Base-by-base conservation (phyloP, 2,113 vertebrate genomes). In the Lycaon pictus region DNA sequence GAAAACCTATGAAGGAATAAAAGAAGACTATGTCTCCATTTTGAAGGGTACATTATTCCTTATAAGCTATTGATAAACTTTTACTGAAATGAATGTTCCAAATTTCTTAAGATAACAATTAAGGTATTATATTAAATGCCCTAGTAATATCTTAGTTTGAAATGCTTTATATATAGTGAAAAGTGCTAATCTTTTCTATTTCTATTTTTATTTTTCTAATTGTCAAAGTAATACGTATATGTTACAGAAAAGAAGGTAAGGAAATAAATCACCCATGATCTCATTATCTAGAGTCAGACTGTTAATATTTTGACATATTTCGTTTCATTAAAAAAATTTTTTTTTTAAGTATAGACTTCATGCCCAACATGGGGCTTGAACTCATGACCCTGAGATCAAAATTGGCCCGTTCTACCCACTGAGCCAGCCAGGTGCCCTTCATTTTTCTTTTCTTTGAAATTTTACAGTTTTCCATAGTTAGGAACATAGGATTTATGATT, bases 61-160 rank as follows among this genome's bases (percentile, higher is more conserved):
- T 92, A 35, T 67, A 10, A 82, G n/a, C 43, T 63, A n/a, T 29
- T n/a, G 55, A 32, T 84, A 23, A 89, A 27, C 4, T 69, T 62
- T 90, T 71, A 69, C 19, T 71, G 43, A 74, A 89, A 62, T 89
- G 62, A 93, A n/a, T 77, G 15, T 79, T 93, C 79, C 77, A 37
- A 93, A 89, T 67, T 93, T 96, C 60, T 84, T 93, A 51, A 84
- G 77, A 69, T 77, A 84, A 63, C 12, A 35, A 2, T 58, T 94
- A 82, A 63, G 43, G n/a, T n/a, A 35, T 51, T 87, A 48, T 88
- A 67, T 76, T 76, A 53, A 96, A 23, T 88, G 67, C 3, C 51
- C 3, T 93, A 48, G 65, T 71, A 35, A 74, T 71, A 92, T 19
- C 37, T 69, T 71, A 43, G 37, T 71, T 91, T 85, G 32, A 58